Base-by-base conservation (phyloP, 2,888 invertebrate species). In the Tolmerus cingulatus region DNA sequence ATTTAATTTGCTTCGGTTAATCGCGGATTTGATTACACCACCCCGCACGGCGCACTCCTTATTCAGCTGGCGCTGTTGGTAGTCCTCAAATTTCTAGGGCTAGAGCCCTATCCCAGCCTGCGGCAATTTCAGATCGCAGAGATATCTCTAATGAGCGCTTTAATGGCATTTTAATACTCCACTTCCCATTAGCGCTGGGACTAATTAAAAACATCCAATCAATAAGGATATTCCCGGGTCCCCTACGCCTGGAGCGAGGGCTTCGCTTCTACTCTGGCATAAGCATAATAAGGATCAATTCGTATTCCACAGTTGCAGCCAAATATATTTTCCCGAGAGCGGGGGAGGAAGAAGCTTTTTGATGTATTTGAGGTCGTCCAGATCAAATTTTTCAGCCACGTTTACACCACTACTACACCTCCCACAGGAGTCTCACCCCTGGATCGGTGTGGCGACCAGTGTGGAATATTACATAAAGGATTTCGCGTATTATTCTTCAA, bases 161-260 rank as follows among this genome's bases (percentile, higher is more conserved):
- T 85, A 74, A 85, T 85, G 43, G 74, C 85, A 85, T 74, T 85
- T 85, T 85, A 85, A 85, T 74, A 85, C 74, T 46, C 46, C 19
- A 74, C 74, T 9, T 43, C 46, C 74, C 85, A 74, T 85, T 85
- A 74, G 27, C 74, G 27, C 82, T 27, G 74, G 74, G 74, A 74
- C 46, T 86, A 86, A 86, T 78, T 77, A 86, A 86, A 57, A 86
- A 78, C 78, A 86, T 78, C 51, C 57, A 78, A 78, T 86, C 85
- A 85, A 74, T 86, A 57, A 84, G 40, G 74, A n/a, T 40, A 57
- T 79, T 46, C 40, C 46, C 40, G 9, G 16, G 23, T 14, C n/a
- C 23, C 19, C 27, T 27, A 1, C 8, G 51, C 16, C 23, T 34
- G 37, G 34, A 37, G 37, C 40, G 37, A 46, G n/a, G 74, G 12